Conservation (phyloP, 2,797 vertebrate genomes). For the Melanotaenia nigrans region DNA sequence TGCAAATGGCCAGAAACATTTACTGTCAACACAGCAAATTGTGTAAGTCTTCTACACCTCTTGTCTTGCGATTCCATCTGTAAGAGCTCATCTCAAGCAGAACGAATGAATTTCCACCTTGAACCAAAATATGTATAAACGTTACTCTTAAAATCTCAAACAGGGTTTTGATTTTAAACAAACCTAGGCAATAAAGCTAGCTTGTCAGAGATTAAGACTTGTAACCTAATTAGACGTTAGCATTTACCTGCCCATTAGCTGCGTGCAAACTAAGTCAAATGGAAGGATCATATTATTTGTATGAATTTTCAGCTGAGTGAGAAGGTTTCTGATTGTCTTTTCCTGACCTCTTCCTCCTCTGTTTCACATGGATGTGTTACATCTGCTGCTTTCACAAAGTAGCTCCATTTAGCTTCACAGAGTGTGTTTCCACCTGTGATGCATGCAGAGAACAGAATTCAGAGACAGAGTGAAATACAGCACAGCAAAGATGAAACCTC, state of each 20-base stretch:
- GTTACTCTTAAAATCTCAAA: too few relatives aligned
- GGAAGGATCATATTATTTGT: neutral
- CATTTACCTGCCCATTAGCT: neutral
- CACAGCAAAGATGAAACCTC: neutral
- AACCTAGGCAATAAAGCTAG: too few relatives aligned
- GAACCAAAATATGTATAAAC: neutral
- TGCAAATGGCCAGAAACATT: neutral
- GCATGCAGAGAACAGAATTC: neutral
- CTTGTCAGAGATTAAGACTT: neutral
- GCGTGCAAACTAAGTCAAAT: neutral
- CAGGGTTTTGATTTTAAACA: too few relatives aligned
- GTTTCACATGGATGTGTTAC: neutral
- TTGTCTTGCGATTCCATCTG: too few relatives aligned
- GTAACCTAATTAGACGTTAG: neutral
- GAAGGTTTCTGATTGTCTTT: neutral
- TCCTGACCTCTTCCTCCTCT: neutral
- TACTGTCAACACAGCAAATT: neutral
- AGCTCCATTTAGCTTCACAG: too few relatives aligned
- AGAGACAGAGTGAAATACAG: neutral
- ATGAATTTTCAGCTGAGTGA: neutral
- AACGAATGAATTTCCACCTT: neutral
- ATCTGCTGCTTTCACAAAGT: neutral
- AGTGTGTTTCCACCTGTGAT: too few relatives aligned
- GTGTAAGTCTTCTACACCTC: too few relatives aligned
- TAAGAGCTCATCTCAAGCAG: too few relatives aligned